Evolutionary conservation across 2,797 vertebrate genomes (phyloP).

Genomic region (Enteromius unitaeniatus): DNA sequence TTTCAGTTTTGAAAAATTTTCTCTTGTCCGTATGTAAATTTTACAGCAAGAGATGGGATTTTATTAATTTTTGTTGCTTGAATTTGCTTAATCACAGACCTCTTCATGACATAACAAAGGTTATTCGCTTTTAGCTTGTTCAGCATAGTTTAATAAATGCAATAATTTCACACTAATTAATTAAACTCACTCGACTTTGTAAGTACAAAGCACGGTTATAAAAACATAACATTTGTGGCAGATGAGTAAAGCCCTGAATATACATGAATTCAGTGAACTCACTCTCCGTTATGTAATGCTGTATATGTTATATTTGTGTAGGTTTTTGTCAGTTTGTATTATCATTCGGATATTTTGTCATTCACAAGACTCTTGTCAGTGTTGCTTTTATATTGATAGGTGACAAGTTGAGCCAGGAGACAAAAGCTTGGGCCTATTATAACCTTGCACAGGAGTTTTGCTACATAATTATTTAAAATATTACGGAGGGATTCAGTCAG

Average conservation of each 20-base stretch:
- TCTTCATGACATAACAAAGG: not conserved
- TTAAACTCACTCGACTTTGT: not conserved
- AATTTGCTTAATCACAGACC: slow-evolving; percentile 10
- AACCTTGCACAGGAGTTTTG: slow-evolving; percentile 63
- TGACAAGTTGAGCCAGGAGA: slow-evolving; percentile 52
- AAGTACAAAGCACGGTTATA: not conserved
- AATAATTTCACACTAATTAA: not conserved
- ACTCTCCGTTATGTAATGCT: not conserved
- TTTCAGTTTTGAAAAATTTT: not conserved
- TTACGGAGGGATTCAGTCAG: slow-evolving; percentile 73
- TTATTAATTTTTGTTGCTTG: not conserved
- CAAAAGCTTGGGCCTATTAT: slow-evolving; percentile 64
- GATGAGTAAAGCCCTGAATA: not conserved
- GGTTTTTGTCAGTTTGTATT: not conserved
- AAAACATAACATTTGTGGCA: not conserved
- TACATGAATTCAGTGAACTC: not conserved
- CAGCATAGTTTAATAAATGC: not conserved
- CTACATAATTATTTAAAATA: slow-evolving; percentile 80
- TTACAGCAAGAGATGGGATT: not conserved
- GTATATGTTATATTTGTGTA: not conserved
- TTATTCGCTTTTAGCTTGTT: not conserved
- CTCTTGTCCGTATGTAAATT: not conserved
- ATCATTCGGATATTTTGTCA: not conserved
- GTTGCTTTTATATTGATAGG: slow-evolving; percentile 21
- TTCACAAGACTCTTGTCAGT: not conserved